These are phyloP conservation scores for Eupeodes luniger DNA, from an alignment of 2,888 invertebrate species.

Conservation along the genomic window DNA sequence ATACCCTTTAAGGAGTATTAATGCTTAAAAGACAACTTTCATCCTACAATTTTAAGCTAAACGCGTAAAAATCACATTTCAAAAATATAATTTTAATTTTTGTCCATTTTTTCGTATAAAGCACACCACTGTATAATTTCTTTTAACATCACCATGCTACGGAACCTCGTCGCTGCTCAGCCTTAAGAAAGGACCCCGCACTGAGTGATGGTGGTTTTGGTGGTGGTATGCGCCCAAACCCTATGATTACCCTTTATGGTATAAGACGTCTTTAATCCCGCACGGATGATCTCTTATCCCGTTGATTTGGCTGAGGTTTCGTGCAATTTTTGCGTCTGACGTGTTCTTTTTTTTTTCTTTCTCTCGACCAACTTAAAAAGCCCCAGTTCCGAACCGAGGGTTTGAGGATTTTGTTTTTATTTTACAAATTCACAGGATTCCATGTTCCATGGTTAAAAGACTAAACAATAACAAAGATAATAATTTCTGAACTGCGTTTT, in stretches of 20 bases:
- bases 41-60: too few species aligned
- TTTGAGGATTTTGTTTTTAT: constrained; percentile 21
- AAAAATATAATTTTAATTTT: neutral
- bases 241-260: constrained; percentile 75
- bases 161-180: too few species aligned
- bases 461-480: constrained; percentile 4
- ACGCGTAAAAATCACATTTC: too few species aligned
- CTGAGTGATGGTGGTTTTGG: constrained; percentile 62
- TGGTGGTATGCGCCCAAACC: constrained; percentile 65
- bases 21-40: too few species aligned
- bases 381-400: neutral
- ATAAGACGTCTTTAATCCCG: constrained; percentile 75
- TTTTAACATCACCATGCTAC: constrained; percentile 38
- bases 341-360: constrained; percentile 3
- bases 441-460: neutral
- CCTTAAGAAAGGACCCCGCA: constrained; percentile 55
- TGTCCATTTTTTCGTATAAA: neutral
- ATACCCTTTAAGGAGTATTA: too few species aligned
- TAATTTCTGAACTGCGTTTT: constrained; percentile 40
- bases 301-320: constrained; percentile 70
- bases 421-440: constrained; percentile 49
- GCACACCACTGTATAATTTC: neutral
- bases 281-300: constrained; percentile 76
- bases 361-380: neutral
- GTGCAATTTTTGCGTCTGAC: constrained; percentile 62